Percentiles rank a stretch among this genome's conserved stretches.
Evolutionary conservation across 2,113 vertebrate genomes (phyloP).

Genomic region (Synodontis membranacea): DNA sequence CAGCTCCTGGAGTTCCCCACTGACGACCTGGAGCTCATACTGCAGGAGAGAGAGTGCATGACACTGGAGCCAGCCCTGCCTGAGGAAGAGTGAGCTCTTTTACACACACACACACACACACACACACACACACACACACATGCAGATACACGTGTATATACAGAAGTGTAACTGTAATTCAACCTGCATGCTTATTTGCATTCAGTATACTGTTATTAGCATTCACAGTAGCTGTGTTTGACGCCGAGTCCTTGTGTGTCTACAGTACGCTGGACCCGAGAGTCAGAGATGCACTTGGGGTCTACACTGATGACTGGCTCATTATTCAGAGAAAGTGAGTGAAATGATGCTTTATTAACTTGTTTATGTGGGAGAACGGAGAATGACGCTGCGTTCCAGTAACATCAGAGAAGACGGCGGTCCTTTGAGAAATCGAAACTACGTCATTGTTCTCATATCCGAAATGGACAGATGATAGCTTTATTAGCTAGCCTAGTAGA

Average conservation of each 20-base stretch:
- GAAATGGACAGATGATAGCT: no score
- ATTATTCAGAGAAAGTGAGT: conserved; percentile 85
- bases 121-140: conserved; percentile 15
- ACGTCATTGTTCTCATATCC: neutral
- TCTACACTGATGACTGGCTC: conserved; percentile 90
- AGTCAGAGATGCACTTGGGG: conserved; percentile 81
- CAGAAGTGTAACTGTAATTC: neutral
- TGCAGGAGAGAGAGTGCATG: conserved; percentile 81
- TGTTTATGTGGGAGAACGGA: neutral
- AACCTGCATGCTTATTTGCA: neutral
- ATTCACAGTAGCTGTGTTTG: neutral
- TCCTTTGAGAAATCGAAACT: neutral
- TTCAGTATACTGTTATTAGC: conserved; percentile 1
- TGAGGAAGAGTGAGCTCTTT: conserved; percentile 74
- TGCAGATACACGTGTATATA: neutral
- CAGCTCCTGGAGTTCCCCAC: conserved; percentile 84
- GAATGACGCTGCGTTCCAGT: neutral
- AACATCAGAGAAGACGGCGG: neutral
- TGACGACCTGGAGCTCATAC: conserved; percentile 82
- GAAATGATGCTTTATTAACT: neutral
- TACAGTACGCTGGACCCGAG: conserved; percentile 82
- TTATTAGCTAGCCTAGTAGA: no score
- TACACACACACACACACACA: neutral
- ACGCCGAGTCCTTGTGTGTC: neutral
- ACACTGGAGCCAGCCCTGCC: conserved; percentile 83